These are phyloP conservation scores for Labeo calbasu DNA, from an alignment of 2,797 vertebrate genomes.

Conservation along the genomic window DNA sequence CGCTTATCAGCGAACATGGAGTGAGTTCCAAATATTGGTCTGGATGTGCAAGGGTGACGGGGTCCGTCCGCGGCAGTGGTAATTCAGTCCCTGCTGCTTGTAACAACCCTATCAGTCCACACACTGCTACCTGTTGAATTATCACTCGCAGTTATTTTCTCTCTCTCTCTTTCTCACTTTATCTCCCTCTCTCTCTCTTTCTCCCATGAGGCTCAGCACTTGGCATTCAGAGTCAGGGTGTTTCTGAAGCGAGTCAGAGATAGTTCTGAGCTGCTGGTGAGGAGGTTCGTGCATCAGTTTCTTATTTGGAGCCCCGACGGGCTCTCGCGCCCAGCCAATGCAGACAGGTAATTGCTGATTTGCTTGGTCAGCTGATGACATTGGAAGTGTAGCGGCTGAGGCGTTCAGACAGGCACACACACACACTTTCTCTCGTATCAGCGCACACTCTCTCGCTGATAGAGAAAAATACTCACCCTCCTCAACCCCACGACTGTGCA, in stretches of 20 bases:
- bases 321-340: constrained; percentile 76
- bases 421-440: constrained; percentile 49
- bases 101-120: constrained; percentile 49
- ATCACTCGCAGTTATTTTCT: constrained; percentile 33
- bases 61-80: constrained; percentile 29
- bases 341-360: constrained; percentile 81
- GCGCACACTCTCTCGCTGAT: constrained; percentile 49
- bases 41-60: constrained; percentile 37
- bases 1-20: constrained; percentile 50
- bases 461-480: constrained; percentile 45
- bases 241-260: constrained; percentile 73
- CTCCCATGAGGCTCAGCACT: constrained; percentile 64
- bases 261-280: constrained; percentile 77
- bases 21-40: constrained; percentile 48
- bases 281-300: constrained; percentile 63
- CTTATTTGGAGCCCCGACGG: constrained; percentile 81
- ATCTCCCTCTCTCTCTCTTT: constrained; percentile 28
- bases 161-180: neutral
- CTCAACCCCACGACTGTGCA: constrained; percentile 15
- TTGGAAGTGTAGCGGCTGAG: constrained; percentile 60
- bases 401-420: constrained; percentile 64
- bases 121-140: constrained; percentile 56
- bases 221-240: constrained; percentile 77
- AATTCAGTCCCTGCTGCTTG: constrained; percentile 42
- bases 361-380: constrained; percentile 77